Base-by-base conservation (phyloP, 1,140 invertebrate species). In the Bicyclus anynana region DNA sequence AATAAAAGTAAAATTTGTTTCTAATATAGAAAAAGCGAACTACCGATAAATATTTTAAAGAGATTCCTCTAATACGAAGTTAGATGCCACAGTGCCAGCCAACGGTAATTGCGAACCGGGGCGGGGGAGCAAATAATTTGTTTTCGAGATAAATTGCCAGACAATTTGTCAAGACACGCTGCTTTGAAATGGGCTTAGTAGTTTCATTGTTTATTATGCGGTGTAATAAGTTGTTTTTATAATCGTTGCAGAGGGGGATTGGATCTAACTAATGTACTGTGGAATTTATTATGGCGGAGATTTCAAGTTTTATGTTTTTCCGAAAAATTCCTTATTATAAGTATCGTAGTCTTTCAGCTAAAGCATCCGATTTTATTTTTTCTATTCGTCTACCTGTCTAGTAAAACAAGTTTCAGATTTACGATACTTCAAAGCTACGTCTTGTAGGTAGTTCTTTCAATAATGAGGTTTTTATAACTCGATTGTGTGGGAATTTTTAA, bases 81-180 rank as follows among this genome's bases (percentile, higher is more conserved):
- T n/a, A n/a, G n/a, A 49, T 40, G 17, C 14, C 29, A 38, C 17
- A 13, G 20, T 55, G 59, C 29, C 46, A 16, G 27, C 52, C 40
- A 53, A 46, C 61, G 29, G 61, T 63, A 59, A 59, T 63, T 63
- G 37, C 47, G n/a, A 40, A 53, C 17, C 49, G 29, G 26, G 26
- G 26, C 42, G 48, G 47, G 49, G 53, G 55, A 53, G 46, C 58
- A 60, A 59, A 54, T 53, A 63, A 64, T 63, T 61, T 57, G 57
- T 60, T 56, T 50, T 46, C 27, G 42, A 58, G 60, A 63, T 48
- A 67, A 63, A 67, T 59, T 54, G 57, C 52, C 13, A 33, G 33
- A 53, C 18, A 21, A 59, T 55, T 63, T 59, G 58, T 61, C 63
- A 54, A 53, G 46, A 57, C 53, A 40, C 17, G 33, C 23, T 46